Base-by-base conservation (phyloP, 1,140 invertebrate genomes). In the Drosophila oshimai region DNA sequence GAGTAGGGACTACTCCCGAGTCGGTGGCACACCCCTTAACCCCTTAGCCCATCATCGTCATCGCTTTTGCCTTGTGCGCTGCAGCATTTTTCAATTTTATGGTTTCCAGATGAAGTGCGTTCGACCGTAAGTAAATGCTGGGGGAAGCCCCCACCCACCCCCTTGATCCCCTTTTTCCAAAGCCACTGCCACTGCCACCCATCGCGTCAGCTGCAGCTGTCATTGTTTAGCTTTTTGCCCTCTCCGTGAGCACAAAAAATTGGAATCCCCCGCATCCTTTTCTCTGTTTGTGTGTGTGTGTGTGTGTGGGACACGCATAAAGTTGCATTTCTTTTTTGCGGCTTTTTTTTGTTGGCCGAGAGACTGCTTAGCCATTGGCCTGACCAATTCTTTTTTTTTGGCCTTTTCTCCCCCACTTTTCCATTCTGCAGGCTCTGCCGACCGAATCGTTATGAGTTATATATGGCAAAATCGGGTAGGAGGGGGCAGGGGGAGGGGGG, bases 61-160 rank as follows among this genome's bases (percentile, higher is more conserved):
- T 71, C 61, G 65, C 65, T 49, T 60, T 39, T 50, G 69, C 69
- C 55, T 74, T 78, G 70, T 64, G 69, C 65, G 57, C 37, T 70
- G 75, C 58, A 80, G 80, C 44, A 79, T 84, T 84, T 84, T 84
- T 84, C 80, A 86, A 80, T 84, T 84, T 86, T 86, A 86, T 86
- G 80, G 80, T 86, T 84, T 84, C 75, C 80, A 86, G 75, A 84
- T 84, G 80, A 84, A 84, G 80, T 84, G 80, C 80, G 80, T 84
- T 84, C 75, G 80, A 86, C 80, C 80, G 75, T 79, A 80, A 84
- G 74, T 84, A 79, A 86, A 86, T 80, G 65, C 55, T 50, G 57
- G 42, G 46, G 60, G 60, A 61, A 10, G 20, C 49, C 55, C 55
- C 31, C 18, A 12, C 45, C 53, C 45, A 9, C 18, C 12, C 39